These are phyloP conservation scores for Subacronicta megacephala DNA, from an alignment of 2,888 invertebrate genomes.

Conservation along the genomic window DNA sequence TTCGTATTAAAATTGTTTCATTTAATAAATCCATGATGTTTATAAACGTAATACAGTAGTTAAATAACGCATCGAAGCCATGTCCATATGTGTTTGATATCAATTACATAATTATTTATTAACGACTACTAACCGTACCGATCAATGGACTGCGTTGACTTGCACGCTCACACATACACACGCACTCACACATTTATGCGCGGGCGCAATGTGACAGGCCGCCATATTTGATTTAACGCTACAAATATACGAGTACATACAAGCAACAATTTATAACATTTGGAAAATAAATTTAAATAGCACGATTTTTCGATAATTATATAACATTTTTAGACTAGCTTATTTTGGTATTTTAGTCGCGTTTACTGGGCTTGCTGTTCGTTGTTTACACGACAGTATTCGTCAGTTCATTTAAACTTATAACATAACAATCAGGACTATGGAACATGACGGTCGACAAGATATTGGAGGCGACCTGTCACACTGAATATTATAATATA, in stretches of 20 bases:
- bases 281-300: slow-evolving; percentile 40
- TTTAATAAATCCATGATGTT: slow-evolving; percentile 88
- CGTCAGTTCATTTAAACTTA: slow-evolving; percentile 50
- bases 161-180: slow-evolving; percentile 55
- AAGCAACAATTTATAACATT: slow-evolving; percentile 30
- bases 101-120: slow-evolving; percentile 71
- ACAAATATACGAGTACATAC: slow-evolving; percentile 29
- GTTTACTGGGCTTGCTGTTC: slow-evolving; percentile 12
- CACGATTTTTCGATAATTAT: slow-evolving; percentile 35
- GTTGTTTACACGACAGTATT: slow-evolving; percentile 32
- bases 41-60: slow-evolving; percentile 87
- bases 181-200: slow-evolving; percentile 48
- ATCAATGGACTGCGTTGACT: slow-evolving; percentile 59
- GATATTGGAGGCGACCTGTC: slow-evolving; percentile 44
- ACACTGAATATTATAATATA: slow-evolving; percentile 49
- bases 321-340: slow-evolving; percentile 52
- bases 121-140: slow-evolving; percentile 67
- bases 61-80: slow-evolving; percentile 81
- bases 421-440: slow-evolving; percentile 44
- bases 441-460: slow-evolving; percentile 39
- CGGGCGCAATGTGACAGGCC: slow-evolving; percentile 55
- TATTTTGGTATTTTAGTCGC: slow-evolving; percentile 51
- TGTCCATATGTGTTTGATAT: slow-evolving; percentile 78
- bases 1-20: slow-evolving; percentile 84
- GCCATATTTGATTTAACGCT: slow-evolving; percentile 47